phyloP scores from a whole-genome alignment of 1,140 invertebrate genomes.

The Aphis craccivora region DNA sequence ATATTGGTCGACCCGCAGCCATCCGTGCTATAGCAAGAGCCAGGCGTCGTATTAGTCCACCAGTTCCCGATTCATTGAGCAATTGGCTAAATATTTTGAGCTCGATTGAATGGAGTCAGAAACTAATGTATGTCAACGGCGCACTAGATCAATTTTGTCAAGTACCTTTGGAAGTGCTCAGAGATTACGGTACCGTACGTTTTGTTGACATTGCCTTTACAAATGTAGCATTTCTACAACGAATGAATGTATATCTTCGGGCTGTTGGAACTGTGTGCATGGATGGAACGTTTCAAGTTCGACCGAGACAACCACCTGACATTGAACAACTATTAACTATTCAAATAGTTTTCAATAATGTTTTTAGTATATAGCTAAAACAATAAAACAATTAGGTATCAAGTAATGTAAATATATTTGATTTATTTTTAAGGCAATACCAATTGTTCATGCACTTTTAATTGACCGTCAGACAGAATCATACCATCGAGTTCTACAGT shows the following conservation, averaged over 20 bases:
- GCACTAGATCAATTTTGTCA: neutral
- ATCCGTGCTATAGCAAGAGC: neutral
- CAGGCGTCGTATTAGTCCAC: neutral
- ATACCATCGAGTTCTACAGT: neutral
- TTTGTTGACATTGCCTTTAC: neutral
- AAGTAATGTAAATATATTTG: neutral
- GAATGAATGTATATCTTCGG: neutral
- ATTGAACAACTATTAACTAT: neutral
- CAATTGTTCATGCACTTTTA: neutral
- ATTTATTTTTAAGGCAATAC: neutral
- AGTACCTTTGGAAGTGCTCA: neutral
- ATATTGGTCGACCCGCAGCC: neutral
- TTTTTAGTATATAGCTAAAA: neutral
- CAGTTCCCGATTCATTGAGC: neutral
- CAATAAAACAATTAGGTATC: too few species aligned
- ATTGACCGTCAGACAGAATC: neutral
- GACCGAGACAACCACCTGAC: neutral
- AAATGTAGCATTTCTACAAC: neutral
- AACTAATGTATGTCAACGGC: neutral
- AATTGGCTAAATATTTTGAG: neutral
- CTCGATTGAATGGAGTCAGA: neutral
- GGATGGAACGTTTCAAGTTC: neutral
- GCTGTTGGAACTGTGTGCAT: neutral
- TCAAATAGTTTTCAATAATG: constrained; percentile 1
- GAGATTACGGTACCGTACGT: neutral